phyloP scores from a whole-genome alignment of 1,140 invertebrate genomes.

The Palaemon carinicauda region DNA sequence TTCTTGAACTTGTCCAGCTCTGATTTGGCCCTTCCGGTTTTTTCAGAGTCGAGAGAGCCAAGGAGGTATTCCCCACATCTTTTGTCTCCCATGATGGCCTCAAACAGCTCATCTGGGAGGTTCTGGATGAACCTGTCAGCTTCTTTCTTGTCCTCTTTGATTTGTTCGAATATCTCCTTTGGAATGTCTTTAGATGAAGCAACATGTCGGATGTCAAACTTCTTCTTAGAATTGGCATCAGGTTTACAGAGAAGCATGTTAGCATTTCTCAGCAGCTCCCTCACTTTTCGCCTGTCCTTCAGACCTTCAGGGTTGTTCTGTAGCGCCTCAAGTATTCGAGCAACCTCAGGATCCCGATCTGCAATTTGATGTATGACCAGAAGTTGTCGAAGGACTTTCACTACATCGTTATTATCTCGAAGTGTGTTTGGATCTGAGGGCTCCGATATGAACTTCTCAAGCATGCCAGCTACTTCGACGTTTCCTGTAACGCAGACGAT shows the following conservation, averaged over 20 bases:
- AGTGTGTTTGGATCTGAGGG: conserved; percentile 70
- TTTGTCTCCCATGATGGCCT: conserved; percentile 71
- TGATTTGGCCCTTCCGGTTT: conserved; percentile 65
- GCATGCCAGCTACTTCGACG: conserved; percentile 70
- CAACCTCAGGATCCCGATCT: conserved; percentile 47
- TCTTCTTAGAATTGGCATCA: conserved; percentile 1
- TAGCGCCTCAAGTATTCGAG: conserved; percentile 46
- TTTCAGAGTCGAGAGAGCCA: conserved; percentile 69
- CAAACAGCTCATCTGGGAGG: conserved; percentile 54
- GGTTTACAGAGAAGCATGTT: conserved; percentile 38
- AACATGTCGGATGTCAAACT: conserved; percentile 56
- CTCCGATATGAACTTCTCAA: conserved; percentile 72
- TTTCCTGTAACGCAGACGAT: conserved; percentile 77
- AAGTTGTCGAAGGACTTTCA: conserved; percentile 76
- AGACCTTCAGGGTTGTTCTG: conserved; percentile 67
- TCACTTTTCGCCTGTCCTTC: conserved; percentile 55
- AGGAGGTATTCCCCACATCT: conserved; percentile 64
- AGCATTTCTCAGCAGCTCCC: conserved; percentile 46
- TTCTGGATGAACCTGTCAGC: conserved; percentile 57
- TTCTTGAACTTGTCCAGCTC: conserved; percentile 56
- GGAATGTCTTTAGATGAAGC: conserved; percentile 58
- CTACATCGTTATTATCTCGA: conserved; percentile 70
- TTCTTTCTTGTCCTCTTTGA: conserved; percentile 55
- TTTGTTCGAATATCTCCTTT: conserved; percentile 57
- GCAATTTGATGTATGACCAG: conserved; percentile 78